A percentile compares a stretch with the other conserved stretches of the same genome.
These are phyloP conservation scores for Cyclina sinensis DNA, from an alignment of 1,140 invertebrate species.

Conservation along the genomic window DNA sequence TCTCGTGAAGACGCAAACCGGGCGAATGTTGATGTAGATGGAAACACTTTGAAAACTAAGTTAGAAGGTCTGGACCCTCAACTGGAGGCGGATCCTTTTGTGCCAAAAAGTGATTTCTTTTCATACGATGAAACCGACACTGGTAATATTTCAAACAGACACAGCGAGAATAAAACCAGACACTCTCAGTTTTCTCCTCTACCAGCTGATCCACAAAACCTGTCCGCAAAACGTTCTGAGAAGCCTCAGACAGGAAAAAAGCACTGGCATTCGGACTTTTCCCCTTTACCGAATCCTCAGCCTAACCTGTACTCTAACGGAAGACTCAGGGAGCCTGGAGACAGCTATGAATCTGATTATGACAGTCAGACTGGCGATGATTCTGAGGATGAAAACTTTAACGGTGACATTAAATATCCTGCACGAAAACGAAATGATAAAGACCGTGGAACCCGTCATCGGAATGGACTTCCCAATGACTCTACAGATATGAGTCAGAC, in stretches of 20 bases:
- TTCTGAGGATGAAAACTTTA: neutral
- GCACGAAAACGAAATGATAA: neutral
- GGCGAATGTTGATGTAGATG: neutral
- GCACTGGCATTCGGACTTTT: neutral
- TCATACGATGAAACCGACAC: constrained; percentile 19
- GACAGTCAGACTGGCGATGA: neutral
- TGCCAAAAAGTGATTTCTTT: constrained; percentile 57
- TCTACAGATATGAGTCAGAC: neutral
- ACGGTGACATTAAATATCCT: neutral
- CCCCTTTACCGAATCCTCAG: neutral
- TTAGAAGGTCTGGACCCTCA: neutral
- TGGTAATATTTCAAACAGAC: constrained; percentile 21
- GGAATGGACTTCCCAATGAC: neutral
- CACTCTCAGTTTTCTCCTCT: constrained; percentile 41
- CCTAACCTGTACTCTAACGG: neutral
- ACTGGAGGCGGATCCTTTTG: constrained; percentile 31
- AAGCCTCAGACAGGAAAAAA: neutral
- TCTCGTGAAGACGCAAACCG: neutral
- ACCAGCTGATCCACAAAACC: neutral
- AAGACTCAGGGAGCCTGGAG: neutral
- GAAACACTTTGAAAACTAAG: neutral
- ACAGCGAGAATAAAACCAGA: constrained; percentile 29
- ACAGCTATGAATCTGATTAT: neutral
- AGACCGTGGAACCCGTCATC: neutral
- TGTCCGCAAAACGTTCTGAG: neutral